Percentiles rank a stretch among this genome's conserved stretches.
phyloP scores from a whole-genome alignment of 2,888 invertebrate genomes.

The Drosophila robusta region DNA sequence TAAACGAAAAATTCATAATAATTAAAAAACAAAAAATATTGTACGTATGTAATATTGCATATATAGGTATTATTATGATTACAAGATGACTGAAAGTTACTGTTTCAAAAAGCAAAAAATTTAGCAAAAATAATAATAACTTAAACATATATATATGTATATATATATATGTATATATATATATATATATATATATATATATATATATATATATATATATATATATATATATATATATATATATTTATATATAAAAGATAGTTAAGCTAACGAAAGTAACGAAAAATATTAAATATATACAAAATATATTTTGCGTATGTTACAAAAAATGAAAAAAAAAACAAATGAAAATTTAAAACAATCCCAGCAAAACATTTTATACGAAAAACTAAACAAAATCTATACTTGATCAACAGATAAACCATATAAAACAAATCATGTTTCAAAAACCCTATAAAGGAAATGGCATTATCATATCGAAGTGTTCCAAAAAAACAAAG shows the following conservation, averaged over 20 bases:
- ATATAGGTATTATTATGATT: conserved; percentile 73
- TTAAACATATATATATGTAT: conserved; percentile 48
- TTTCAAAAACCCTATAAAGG: conserved; percentile 27
- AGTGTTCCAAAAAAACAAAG: conserved; percentile 28
- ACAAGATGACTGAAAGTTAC: conserved; percentile 79
- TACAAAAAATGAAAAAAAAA: conserved; percentile 59
- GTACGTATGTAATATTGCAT: conserved; percentile 71
- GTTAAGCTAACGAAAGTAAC: conserved; percentile 51
- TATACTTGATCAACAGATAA: conserved; percentile 39
- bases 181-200: conserved; percentile 47
- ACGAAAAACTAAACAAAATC: conserved; percentile 58
- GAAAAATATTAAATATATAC: conserved; percentile 62
- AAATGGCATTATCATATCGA: conserved; percentile 31
- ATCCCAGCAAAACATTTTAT: conserved; percentile 73
- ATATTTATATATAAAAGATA: conserved; percentile 35
- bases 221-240: too few relatives aligned
- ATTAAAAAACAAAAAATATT: conserved; percentile 43
- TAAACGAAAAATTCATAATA: conserved; percentile 25
- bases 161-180: conserved; percentile 36
- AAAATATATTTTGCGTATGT: conserved; percentile 84
- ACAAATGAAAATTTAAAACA: conserved; percentile 51
- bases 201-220: conserved; percentile 42
- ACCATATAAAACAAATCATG: conserved; percentile 16
- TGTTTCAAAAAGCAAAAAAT: conserved; percentile 70
- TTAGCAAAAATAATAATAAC: conserved; percentile 59